Conservation (phyloP, 2,113 vertebrate genomes). For the Mirounga angustirostris region DNA sequence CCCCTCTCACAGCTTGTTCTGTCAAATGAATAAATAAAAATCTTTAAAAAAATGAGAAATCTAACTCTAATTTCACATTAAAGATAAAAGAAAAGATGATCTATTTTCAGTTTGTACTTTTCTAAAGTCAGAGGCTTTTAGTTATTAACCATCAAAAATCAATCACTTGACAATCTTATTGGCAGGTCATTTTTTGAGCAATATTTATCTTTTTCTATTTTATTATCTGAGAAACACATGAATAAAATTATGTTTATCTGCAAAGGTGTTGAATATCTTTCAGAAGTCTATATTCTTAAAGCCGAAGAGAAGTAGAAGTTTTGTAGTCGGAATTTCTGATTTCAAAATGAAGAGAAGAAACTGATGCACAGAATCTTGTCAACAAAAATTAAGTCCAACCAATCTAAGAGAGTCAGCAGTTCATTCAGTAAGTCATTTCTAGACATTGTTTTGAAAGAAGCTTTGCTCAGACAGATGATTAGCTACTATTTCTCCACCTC, state of each 20-base stretch:
- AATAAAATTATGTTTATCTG: constrained; percentile 46
- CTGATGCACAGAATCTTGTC: neutral
- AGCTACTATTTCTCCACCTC: neutral
- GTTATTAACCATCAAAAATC: constrained; percentile 17
- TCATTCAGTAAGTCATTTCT: neutral
- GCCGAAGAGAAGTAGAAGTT: neutral
- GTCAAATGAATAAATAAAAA: too few relatives aligned
- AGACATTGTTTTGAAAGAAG: neutral
- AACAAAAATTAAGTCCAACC: constrained; percentile 5
- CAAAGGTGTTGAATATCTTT: neutral
- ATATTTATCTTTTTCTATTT: constrained; percentile 23
- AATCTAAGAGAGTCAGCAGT: constrained; percentile 3
- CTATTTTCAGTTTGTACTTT: constrained; percentile 19
- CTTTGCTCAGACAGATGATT: neutral
- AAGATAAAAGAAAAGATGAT: constrained; percentile 45
- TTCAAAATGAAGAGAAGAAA: constrained; percentile 57
- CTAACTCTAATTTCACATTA: neutral
- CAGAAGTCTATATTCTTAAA: neutral
- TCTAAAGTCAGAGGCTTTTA: neutral
- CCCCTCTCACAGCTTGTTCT: too few relatives aligned
- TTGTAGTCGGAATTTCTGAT: constrained; percentile 28
- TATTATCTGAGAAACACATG: neutral
- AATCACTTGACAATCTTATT: neutral
- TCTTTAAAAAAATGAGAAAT: neutral
- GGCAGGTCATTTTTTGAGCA: neutral